These are phyloP conservation scores for Serinus canaria DNA, from an alignment of 2,113 vertebrate species.

Conservation along the genomic window DNA sequence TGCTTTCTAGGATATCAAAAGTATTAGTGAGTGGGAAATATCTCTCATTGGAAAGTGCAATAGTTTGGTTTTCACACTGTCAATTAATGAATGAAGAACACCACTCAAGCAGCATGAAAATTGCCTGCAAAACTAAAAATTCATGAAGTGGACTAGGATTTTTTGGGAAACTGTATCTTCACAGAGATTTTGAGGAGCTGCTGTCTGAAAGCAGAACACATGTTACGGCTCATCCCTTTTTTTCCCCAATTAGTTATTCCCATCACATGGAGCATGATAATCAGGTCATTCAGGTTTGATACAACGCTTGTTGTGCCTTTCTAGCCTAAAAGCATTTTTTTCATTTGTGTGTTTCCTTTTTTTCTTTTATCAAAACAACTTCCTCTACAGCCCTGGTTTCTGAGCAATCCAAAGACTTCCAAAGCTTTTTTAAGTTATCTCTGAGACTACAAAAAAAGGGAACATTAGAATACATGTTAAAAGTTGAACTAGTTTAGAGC, in stretches of 20 bases:
- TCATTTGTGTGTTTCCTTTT: neutral
- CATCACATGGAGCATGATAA: neutral
- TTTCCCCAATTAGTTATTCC: rapidly evolving
- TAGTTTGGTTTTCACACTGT: neutral
- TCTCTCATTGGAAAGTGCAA: neutral
- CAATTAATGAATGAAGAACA: neutral
- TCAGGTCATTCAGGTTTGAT: neutral
- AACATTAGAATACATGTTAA: neutral
- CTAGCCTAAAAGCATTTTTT: neutral
- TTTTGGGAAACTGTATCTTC: neutral
- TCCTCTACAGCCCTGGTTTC: neutral
- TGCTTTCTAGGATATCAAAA: neutral
- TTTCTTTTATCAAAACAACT: neutral
- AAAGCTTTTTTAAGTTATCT: neutral
- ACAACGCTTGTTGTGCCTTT: neutral
- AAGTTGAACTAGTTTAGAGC: neutral
- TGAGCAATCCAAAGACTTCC: neutral
- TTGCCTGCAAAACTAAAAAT: neutral
- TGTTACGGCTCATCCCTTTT: neutral
- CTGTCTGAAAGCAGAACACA: neutral
- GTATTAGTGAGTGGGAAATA: neutral
- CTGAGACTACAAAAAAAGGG: neutral
- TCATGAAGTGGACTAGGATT: neutral
- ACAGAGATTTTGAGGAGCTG: neutral
- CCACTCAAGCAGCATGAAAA: neutral